Evolutionary conservation across 1,140 invertebrate species (phyloP).

Genomic region (Aphaenogaster ashmeadi): DNA sequence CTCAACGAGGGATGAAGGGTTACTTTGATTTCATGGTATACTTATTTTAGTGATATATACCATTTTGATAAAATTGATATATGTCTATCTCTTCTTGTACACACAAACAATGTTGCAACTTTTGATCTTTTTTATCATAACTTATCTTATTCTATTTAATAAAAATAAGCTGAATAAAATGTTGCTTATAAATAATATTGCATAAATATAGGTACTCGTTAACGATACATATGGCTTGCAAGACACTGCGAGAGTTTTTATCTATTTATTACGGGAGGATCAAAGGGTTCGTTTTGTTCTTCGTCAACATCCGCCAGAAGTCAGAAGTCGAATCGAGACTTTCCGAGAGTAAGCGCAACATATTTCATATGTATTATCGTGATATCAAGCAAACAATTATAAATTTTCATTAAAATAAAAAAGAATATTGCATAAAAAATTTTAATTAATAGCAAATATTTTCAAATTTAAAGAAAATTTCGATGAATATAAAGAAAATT

Average conservation of each 20-base stretch:
- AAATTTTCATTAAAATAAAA: conserved; percentile 1
- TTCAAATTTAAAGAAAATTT: background rate
- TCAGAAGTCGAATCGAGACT: conserved; percentile 92
- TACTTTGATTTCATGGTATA: conserved; percentile 96
- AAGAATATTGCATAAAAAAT: background rate
- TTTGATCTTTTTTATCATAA: conserved; percentile 1
- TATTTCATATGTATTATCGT: background rate
- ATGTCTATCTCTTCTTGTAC: background rate
- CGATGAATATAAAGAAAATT: background rate
- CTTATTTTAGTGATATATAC: conserved; percentile 19
- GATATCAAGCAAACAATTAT: background rate
- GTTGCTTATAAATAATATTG: background rate
- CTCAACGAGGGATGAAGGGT: conserved; percentile 98
- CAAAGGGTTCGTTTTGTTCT: conserved; percentile 97
- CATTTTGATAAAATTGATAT: background rate
- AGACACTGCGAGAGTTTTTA: conserved; percentile 94
- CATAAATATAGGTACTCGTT: conserved; percentile 90
- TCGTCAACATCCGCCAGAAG: conserved; percentile 95
- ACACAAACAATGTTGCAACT: background rate
- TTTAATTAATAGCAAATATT: background rate
- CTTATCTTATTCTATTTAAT: conserved; percentile 6
- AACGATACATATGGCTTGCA: conserved; percentile 94
- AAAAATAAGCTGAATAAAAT: background rate
- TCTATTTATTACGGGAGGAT: conserved; percentile 97
- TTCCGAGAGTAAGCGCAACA: conserved; percentile 92